Conservation (phyloP, 2,113 vertebrate species). For the Syngnathus floridae region DNA sequence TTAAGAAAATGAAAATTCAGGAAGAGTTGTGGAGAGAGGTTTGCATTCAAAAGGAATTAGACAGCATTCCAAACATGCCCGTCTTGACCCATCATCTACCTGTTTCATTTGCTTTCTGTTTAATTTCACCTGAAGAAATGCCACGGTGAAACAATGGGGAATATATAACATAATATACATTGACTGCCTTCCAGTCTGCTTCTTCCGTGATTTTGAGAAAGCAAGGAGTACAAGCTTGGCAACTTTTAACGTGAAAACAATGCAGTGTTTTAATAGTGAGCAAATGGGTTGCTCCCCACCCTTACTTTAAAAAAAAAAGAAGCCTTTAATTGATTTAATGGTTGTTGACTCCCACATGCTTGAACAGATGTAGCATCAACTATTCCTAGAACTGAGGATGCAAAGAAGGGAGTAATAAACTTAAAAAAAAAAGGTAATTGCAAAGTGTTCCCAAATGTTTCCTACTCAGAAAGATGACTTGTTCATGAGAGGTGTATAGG, state of each 20-base stretch:
- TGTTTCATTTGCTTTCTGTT: slow-evolving; percentile 14
- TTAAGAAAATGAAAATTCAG: slow-evolving; percentile 43
- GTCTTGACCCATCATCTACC: background rate
- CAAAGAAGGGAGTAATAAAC: slow-evolving; percentile 12
- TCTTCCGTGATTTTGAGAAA: slow-evolving; percentile 17
- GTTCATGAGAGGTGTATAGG: slow-evolving; percentile 13
- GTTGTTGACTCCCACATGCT: slow-evolving; percentile 43
- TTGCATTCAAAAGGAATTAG: background rate
- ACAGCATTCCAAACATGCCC: background rate
- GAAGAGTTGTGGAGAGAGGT: background rate
- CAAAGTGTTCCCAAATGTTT: slow-evolving; percentile 38
- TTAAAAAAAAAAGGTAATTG: slow-evolving; percentile 17
- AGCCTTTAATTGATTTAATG: slow-evolving; percentile 53
- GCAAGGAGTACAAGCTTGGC: slow-evolving; percentile 5
- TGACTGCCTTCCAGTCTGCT: slow-evolving; percentile 31
- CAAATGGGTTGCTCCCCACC: slow-evolving; percentile 7
- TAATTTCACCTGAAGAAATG: slow-evolving; percentile 21
- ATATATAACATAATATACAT: slow-evolving; percentile 40
- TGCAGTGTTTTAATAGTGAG: slow-evolving; percentile 30
- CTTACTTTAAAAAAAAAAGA: slow-evolving; percentile 42
- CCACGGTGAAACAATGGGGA: slow-evolving; percentile 23
- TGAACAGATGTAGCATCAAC: slow-evolving; percentile 37
- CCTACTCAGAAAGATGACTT: slow-evolving; percentile 35
- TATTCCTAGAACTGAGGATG: background rate
- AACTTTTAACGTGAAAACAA: slow-evolving; percentile 29